These are phyloP conservation scores for Mylabris phalerata DNA, from an alignment of 1,140 invertebrate genomes.

Conservation along the genomic window DNA sequence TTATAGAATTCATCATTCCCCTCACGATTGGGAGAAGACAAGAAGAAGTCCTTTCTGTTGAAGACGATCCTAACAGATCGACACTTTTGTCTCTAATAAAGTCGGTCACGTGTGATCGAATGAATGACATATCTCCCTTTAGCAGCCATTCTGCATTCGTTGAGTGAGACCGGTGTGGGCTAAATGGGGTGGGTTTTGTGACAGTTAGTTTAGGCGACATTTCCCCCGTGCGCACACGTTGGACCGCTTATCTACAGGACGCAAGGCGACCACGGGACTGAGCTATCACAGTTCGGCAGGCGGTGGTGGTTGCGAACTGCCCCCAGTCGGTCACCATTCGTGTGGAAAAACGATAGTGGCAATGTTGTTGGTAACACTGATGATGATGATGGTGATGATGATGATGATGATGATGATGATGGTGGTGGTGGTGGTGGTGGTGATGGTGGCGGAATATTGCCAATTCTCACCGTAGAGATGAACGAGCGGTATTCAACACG, in stretches of 20 bases:
- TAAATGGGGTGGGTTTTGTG: constrained; percentile 2
- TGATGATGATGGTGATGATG: too few species aligned
- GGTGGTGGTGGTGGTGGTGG: too few species aligned
- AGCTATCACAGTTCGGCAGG: constrained; percentile 24
- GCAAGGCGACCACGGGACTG: constrained; percentile 23
- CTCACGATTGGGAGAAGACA: too few species aligned
- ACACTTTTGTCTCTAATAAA: constrained; percentile 40
- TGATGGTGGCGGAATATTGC: too few species aligned
- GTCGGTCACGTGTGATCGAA: constrained; percentile 39
- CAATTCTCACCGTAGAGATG: too few species aligned
- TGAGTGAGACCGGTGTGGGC: too few species aligned
- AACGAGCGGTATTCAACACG: too few species aligned
- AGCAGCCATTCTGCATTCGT: constrained; percentile 30
- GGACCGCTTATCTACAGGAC: constrained; percentile 18
- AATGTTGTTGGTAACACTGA: too few species aligned
- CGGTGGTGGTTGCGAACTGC: constrained; percentile 4
- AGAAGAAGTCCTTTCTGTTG: constrained; percentile 1
- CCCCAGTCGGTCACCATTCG: constrained; percentile 22
- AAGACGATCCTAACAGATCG: constrained; percentile 16
- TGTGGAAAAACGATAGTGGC: constrained; percentile 29
- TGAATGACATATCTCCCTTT: constrained; percentile 38
- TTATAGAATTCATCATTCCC: too few species aligned
- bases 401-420: too few species aligned
- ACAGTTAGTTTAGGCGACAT: constrained; percentile 15
- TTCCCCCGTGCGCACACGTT: constrained; percentile 21